Evolutionary conservation across 1,140 invertebrate species (phyloP).

Genomic region (Trigoniulus corallinus): DNA sequence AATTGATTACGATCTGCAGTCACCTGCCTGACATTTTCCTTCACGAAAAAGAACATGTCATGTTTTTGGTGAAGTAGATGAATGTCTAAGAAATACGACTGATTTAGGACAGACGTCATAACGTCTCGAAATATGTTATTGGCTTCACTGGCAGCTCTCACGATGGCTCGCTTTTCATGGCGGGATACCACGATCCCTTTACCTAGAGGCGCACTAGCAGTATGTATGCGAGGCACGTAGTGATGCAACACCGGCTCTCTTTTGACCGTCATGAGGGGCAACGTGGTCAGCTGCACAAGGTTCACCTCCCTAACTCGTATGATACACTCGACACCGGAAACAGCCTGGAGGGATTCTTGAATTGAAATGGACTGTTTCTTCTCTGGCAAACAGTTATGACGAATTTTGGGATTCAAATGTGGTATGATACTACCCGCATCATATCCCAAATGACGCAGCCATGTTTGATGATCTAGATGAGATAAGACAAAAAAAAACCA

Average conservation of each 20-base stretch:
- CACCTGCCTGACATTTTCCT: conserved; percentile 71
- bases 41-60: conserved; percentile 89
- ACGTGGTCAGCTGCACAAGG: neutral
- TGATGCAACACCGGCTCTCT: conserved; percentile 31
- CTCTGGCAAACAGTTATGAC: conserved; percentile 28
- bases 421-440: conserved; percentile 73
- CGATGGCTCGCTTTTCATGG: conserved; percentile 55
- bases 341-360: conserved; percentile 15
- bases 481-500: conserved; percentile 9
- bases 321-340: conserved; percentile 14
- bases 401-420: conserved; percentile 50
- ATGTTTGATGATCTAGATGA: conserved; percentile 62
- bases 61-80: conserved; percentile 77
- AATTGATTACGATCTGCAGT: conserved; percentile 72
- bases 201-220: conserved; percentile 63
- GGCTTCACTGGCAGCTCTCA: conserved; percentile 67
- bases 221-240: conserved; percentile 25
- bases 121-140: conserved; percentile 80
- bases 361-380: conserved; percentile 9
- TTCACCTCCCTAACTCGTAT: conserved; percentile 18
- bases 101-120: conserved; percentile 83
- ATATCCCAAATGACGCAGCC: conserved; percentile 66
- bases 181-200: conserved; percentile 73
- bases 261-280: conserved; percentile 8
- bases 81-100: conserved; percentile 70